A percentile compares a stretch with the other conserved stretches of the same genome.
These are phyloP conservation scores for Hydrophis major DNA, from an alignment of 2,797 vertebrate genomes.

Conservation along the genomic window DNA sequence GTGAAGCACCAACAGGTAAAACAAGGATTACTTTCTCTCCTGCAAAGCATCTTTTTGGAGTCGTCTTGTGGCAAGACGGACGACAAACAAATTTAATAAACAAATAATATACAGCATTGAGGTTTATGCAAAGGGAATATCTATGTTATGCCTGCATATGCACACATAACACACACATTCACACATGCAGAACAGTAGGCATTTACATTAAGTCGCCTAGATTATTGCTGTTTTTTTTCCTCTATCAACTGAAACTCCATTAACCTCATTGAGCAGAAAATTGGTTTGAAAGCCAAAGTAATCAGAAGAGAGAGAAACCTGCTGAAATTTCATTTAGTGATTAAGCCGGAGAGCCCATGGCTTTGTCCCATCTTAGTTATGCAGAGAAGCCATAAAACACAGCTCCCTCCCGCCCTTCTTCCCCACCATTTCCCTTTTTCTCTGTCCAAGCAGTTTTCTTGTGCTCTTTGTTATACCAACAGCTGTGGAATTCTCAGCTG, in stretches of 20 bases:
- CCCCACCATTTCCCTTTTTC: background rate
- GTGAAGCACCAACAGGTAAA: background rate
- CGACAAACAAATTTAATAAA: background rate
- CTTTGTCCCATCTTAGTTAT: constrained; percentile 16
- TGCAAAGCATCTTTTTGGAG: background rate
- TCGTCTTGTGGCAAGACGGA: background rate
- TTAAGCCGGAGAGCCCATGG: rapidly evolving
- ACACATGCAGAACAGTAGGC: background rate
- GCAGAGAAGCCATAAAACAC: constrained; percentile 27
- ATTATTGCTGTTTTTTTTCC: background rate
- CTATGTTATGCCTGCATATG: background rate
- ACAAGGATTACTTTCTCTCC: background rate
- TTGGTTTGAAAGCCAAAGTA: background rate
- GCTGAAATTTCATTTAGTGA: background rate
- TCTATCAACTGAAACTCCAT: background rate
- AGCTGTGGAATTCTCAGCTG: constrained; percentile 51
- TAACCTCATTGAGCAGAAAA: constrained; percentile 1
- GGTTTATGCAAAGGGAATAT: background rate
- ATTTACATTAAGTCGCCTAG: background rate
- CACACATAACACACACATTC: background rate
- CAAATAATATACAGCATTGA: background rate
- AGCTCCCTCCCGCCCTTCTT: background rate
- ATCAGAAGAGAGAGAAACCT: background rate
- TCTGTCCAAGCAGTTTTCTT: background rate
- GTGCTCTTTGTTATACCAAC: constrained; percentile 27